Evolutionary conservation across 2,113 vertebrate genomes (phyloP).

Genomic region (Donacobius atricapilla): DNA sequence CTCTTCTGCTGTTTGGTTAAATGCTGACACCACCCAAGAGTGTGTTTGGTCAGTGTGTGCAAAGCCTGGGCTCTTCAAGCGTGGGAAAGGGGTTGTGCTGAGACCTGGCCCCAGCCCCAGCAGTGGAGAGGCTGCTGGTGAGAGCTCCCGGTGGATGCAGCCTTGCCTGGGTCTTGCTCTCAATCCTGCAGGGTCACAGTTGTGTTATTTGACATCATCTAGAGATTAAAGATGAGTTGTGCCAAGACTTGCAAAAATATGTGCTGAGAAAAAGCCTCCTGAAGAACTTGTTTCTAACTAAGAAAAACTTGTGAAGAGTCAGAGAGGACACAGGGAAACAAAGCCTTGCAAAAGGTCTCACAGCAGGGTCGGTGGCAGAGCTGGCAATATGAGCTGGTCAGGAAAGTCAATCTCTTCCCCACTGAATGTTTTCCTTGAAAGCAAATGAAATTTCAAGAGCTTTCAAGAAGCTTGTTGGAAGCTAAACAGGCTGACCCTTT

Average conservation of each 20-base stretch:
- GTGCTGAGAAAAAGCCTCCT: neutral
- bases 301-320: neutral
- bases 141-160: fast-evolving
- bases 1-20: neutral
- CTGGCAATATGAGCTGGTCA: neutral
- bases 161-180: neutral
- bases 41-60: neutral
- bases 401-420: neutral
- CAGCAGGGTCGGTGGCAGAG: neutral
- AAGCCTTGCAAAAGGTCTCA: neutral
- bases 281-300: neutral
- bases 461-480: neutral
- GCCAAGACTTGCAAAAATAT: neutral
- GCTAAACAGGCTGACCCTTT: neutral
- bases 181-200: fast-evolving
- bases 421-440: neutral
- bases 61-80: neutral
- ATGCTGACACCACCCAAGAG: neutral
- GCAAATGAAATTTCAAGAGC: neutral
- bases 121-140: neutral
- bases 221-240: neutral
- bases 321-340: neutral
- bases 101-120: fast-evolving
- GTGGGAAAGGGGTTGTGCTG: fast-evolving
- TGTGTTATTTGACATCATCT: neutral